These are phyloP conservation scores for Diglossa cyanea DNA, from an alignment of 2,797 vertebrate genomes.

Conservation along the genomic window DNA sequence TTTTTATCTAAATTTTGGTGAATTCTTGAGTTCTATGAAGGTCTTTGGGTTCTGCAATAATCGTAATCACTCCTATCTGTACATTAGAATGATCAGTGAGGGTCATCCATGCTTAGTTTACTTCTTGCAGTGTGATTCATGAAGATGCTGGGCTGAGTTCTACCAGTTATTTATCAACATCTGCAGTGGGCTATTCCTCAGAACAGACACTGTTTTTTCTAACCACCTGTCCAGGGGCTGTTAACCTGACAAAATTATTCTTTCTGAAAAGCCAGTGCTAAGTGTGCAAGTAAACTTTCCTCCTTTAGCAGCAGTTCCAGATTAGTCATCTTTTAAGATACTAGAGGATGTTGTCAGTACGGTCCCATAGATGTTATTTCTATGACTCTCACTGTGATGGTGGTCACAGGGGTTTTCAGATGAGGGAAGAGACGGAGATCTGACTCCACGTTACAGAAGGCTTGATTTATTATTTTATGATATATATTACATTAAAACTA, in stretches of 20 bases:
- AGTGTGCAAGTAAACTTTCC: background rate
- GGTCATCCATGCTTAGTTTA: background rate
- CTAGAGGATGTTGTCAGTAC: background rate
- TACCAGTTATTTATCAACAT: conserved; percentile 11
- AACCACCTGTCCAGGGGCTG: background rate
- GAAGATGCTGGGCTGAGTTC: background rate
- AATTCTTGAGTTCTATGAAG: background rate
- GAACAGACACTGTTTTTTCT: background rate
- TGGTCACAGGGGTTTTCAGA: too few species aligned
- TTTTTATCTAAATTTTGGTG: background rate
- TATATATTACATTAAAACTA: too few species aligned
- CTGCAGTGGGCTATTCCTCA: background rate
- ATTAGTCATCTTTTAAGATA: background rate
- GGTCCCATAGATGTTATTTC: background rate
- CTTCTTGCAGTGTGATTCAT: background rate
- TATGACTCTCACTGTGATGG: background rate
- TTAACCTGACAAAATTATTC: background rate
- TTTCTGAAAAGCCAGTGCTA: background rate
- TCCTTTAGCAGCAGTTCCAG: background rate
- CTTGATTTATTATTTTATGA: too few species aligned
- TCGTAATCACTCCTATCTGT: background rate
- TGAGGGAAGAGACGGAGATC: too few species aligned
- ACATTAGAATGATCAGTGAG: background rate
- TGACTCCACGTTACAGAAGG: too few species aligned
- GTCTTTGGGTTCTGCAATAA: background rate